These are phyloP conservation scores for Psammodynastes pulverulentus DNA, from an alignment of 2,113 vertebrate genomes.

Conservation along the genomic window DNA sequence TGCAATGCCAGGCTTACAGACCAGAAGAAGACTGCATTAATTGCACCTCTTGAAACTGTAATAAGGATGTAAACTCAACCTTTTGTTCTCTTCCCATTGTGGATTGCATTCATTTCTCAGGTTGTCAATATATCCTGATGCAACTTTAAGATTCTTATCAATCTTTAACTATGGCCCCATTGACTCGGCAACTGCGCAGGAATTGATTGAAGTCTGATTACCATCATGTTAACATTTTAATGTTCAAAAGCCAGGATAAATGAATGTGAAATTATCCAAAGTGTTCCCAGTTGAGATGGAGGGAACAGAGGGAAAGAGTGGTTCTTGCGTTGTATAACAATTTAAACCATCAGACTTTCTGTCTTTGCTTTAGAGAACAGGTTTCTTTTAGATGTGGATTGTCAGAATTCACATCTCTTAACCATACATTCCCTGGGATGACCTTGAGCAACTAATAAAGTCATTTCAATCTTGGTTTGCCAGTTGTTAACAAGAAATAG, in stretches of 20 bases:
- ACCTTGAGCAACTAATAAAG: background rate
- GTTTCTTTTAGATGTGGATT: background rate
- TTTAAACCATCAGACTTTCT: background rate
- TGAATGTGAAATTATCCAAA: constrained; percentile 45
- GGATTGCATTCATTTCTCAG: constrained; percentile 69
- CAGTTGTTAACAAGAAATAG: background rate
- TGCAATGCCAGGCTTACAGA: constrained; percentile 42
- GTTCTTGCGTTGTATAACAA: background rate
- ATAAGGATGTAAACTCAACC: constrained; percentile 65
- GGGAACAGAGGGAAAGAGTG: background rate
- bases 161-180: constrained; percentile 81
- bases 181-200: constrained; percentile 82
- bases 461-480: background rate
- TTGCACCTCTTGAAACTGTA: constrained; percentile 43
- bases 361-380: background rate
- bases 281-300: background rate
- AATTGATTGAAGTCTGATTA: constrained; percentile 88
- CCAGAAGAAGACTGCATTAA: constrained; percentile 55
- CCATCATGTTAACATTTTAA: constrained; percentile 69
- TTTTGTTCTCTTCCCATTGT: constrained; percentile 28
- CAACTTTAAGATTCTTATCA: constrained; percentile 83
- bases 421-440: background rate
- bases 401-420: background rate
- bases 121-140: constrained; percentile 74
- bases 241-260: constrained; percentile 44